phyloP scores from a whole-genome alignment of 2,113 vertebrate species.

The Marcusenius ussheri region DNA sequence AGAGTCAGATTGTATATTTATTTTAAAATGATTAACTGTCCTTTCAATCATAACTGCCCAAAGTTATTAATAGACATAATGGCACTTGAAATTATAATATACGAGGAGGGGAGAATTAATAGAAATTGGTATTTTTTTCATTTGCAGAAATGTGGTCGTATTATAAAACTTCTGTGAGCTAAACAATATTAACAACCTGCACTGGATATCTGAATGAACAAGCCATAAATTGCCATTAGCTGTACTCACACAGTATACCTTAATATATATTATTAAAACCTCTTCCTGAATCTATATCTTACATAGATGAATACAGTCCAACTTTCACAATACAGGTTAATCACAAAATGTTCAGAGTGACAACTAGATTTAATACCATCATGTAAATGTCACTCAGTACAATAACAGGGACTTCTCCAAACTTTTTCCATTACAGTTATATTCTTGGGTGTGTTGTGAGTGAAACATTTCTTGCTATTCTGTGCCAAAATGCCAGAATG shows the following conservation, averaged over 20 bases:
- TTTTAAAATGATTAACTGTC: neutral
- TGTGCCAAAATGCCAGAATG: neutral
- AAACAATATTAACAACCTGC: neutral
- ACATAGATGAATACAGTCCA: neutral
- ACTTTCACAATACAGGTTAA: neutral
- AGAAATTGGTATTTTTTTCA: neutral
- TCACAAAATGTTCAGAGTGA: neutral
- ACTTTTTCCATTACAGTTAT: neutral
- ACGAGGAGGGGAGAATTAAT: neutral
- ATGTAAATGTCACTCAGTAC: neutral
- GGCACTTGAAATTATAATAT: neutral
- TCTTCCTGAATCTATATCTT: neutral
- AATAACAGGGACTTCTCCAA: neutral
- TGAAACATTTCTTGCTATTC: neutral
- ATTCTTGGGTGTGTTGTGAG: neutral
- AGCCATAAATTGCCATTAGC: neutral
- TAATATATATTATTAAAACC: neutral
- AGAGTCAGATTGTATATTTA: neutral
- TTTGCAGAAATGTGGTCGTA: neutral
- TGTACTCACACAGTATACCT: neutral
- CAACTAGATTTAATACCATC: neutral
- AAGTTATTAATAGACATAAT: neutral
- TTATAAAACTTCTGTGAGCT: neutral
- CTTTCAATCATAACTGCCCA: neutral
- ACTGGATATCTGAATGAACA: neutral